Percentiles rank a stretch among this genome's conserved stretches.
These are phyloP conservation scores for Smithornis capensis DNA, from an alignment of 2,113 vertebrate species.

Conservation along the genomic window DNA sequence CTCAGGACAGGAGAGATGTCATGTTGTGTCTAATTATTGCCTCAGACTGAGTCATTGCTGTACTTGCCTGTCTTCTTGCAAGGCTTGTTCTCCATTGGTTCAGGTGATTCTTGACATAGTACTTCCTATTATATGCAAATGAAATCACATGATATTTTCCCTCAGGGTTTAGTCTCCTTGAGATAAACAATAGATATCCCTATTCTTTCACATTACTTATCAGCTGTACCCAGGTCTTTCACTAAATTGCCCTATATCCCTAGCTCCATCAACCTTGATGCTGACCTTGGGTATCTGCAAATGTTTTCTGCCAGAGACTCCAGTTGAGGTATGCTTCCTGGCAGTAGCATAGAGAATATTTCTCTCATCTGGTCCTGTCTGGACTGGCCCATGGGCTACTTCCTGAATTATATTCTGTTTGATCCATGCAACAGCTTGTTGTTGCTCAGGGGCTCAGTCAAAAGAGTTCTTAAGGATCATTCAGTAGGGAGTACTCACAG, in stretches of 20 bases:
- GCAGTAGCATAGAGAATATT: not conserved
- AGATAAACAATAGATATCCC: not conserved
- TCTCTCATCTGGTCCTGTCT: not conserved
- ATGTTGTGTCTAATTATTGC: not conserved
- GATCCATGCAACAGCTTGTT: not conserved
- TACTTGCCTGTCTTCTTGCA: not conserved
- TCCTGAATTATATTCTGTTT: not conserved
- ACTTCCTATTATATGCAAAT: not conserved
- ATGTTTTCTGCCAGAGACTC: not conserved
- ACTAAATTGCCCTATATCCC: not conserved
- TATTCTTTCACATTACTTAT: not conserved
- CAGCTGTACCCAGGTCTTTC: not conserved
- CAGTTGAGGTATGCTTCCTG: not conserved
- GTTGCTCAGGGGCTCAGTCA: not conserved
- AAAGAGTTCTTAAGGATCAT: not conserved
- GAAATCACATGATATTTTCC: not conserved
- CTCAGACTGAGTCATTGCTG: not conserved
- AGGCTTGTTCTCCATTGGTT: not conserved
- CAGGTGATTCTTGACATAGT: not conserved
- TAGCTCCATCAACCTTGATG: not conserved
- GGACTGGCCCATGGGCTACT: not conserved
- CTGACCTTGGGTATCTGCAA: not conserved
- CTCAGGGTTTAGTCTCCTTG: not conserved
- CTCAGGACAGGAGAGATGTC: not conserved
- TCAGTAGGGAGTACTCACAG: not conserved